phyloP scores from a whole-genome alignment of 2,888 invertebrate species.

The Dilophus febrilis region DNA sequence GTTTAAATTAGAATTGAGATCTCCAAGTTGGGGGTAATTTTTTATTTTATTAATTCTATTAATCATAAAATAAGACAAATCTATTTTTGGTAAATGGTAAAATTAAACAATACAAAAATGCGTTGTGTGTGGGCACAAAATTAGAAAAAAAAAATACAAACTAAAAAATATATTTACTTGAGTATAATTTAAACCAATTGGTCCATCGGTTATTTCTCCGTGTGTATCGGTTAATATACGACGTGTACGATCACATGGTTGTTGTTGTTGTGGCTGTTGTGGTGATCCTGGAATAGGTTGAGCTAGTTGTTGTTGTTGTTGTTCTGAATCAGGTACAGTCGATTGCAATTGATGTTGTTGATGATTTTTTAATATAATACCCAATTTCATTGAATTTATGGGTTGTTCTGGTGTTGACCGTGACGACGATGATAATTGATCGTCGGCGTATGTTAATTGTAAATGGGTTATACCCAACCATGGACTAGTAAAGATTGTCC shows the following conservation, averaged over 20 bases:
- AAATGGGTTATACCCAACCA: too few relatives aligned
- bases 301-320: not conserved
- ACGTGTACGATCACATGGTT: constrained; percentile 61
- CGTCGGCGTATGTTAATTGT: too few relatives aligned
- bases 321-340: too few relatives aligned
- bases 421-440: too few relatives aligned
- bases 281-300: too few relatives aligned
- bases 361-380: too few relatives aligned
- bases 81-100: not conserved
- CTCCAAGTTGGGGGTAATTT: not conserved
- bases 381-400: too few relatives aligned
- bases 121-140: not conserved
- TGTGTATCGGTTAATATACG: constrained; percentile 62
- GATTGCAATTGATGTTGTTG: too few relatives aligned
- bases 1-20: not conserved
- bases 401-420: too few relatives aligned
- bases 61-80: constrained; percentile 3
- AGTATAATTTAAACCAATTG: constrained; percentile 71
- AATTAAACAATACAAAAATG: not conserved
- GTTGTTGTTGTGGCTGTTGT: not conserved
- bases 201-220: constrained; percentile 81
- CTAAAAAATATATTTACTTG: constrained; percentile 32
- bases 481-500: too few relatives aligned
- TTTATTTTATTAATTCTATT: not conserved
- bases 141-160: not conserved